Evolutionary conservation across 2,888 invertebrate species (phyloP).

Genomic region (Tetramorium bicarinatum): DNA sequence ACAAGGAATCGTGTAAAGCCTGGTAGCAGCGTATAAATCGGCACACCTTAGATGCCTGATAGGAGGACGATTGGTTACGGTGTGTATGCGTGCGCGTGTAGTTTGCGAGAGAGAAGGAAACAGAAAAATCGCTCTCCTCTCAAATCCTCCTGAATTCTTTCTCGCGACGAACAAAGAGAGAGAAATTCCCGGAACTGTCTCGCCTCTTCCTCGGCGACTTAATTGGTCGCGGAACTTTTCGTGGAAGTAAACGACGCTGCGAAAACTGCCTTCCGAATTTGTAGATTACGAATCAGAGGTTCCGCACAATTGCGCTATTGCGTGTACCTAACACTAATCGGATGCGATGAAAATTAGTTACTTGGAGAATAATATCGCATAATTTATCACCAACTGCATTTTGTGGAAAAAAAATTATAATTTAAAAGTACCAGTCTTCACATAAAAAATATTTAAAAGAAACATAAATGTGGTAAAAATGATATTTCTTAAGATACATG

Average conservation of each 20-base stretch:
- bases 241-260: slow-evolving; percentile 67
- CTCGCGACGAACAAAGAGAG: not conserved
- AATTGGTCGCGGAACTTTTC: slow-evolving; percentile 74
- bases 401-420: not conserved
- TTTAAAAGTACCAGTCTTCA: not conserved
- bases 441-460: not conserved
- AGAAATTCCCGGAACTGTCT: not conserved
- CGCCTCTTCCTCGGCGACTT: slow-evolving; percentile 64
- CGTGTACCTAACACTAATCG: not conserved
- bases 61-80: slow-evolving; percentile 55
- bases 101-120: slow-evolving; percentile 15
- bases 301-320: not conserved
- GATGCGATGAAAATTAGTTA: not conserved
- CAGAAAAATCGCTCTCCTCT: slow-evolving; percentile 25
- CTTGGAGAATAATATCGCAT: not conserved
- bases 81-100: not conserved
- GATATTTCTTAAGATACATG: slow-evolving; percentile 8
- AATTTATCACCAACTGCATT: not conserved
- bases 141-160: slow-evolving; percentile 3
- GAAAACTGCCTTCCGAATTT: not conserved
- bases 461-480: not conserved
- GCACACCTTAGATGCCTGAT: slow-evolving; percentile 71
- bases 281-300: not conserved
- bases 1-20: slow-evolving; percentile 61
- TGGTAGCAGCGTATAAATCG: slow-evolving; percentile 70